Evolutionary conservation across 1,140 invertebrate species (phyloP).

Genomic region (Adelges cooleyi): DNA sequence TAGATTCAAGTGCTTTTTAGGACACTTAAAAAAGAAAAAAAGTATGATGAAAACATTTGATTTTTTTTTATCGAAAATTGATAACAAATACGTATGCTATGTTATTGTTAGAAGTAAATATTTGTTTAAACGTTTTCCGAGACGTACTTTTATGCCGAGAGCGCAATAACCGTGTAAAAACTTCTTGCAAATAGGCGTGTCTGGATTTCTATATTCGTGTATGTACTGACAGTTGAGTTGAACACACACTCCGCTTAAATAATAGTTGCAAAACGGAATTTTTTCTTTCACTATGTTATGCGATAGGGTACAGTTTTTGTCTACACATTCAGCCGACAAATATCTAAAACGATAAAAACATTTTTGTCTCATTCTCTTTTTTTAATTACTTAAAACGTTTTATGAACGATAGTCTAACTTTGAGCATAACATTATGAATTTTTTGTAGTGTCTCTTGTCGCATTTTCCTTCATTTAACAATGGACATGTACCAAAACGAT

Average conservation of each 20-base stretch:
- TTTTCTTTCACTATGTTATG: conserved; percentile 15
- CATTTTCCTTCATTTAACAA: conserved; percentile 6
- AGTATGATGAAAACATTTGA: no score
- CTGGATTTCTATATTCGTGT: conserved; percentile 16
- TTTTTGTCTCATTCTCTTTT: neutral
- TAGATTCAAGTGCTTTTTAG: conserved; percentile 18
- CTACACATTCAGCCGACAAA: neutral
- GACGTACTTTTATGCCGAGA: conserved; percentile 9
- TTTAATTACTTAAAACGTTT: neutral
- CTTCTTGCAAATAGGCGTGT: conserved; percentile 11
- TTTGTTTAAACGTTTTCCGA: no score
- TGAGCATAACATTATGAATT: conserved; percentile 1
- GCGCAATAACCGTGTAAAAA: conserved; percentile 9
- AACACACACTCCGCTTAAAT: conserved; percentile 23
- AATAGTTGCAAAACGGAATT: conserved; percentile 21
- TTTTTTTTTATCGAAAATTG: no score
- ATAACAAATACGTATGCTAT: no score
- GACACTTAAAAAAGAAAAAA: conserved; percentile 17
- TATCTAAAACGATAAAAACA: neutral
- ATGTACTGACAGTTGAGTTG: conserved; percentile 13
- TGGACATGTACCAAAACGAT: conserved; percentile 8
- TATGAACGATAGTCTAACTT: neutral
- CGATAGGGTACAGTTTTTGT: conserved; percentile 14
- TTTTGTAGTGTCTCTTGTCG: conserved; percentile 24
- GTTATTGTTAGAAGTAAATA: no score